Base-by-base conservation (phyloP, 2,797 vertebrate species). In the Choloepus didactylus region DNA sequence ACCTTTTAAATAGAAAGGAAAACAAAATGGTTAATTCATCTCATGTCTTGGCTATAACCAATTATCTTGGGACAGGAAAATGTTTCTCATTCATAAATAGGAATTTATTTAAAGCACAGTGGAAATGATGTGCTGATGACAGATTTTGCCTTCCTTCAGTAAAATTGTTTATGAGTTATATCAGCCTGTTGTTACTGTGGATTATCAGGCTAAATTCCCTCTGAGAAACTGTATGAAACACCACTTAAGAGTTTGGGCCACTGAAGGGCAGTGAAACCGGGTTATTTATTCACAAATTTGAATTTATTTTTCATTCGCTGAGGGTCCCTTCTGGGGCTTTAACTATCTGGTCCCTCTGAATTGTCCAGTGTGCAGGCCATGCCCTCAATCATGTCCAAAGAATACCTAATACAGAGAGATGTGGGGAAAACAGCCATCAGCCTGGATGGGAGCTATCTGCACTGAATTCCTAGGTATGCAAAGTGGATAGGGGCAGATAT, bases 161-260 rank as follows among this genome's bases (percentile, higher is more conserved):
- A 83, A 69, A 88, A 94, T 95, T 96, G 69, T 93, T 96, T 93
- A 9, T 96, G 56, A 92, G 82, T 93, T 87, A 31, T 66, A 75
- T 73, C 2, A 2, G 31, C 2, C 3, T 1, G 18, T 41, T 51
- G n/a, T 27, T 44, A 21, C 16, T 27, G 19, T 44, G 38, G 9
- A 9, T 10, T 15, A 38, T 2, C 9, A 18, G 15, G 29, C n/a
- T 69, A 69, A 1, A 35, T 66, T 79, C 2, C 2, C 19, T 84
- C 27, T 76, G 29, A 76, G 14, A 82, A 85, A 46, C 3, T 27
- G 9, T 10, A 23, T 67, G 14, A 56, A 44, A 56, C 82, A 35
- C 9, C 31, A n/a, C 49, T 67, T 16, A 35, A 35, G 16, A 25
- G 41, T 25, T 56, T 41, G 60, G 18, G 15, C n/a, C 14, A 31